Evolutionary conservation across 2,888 invertebrate genomes (phyloP).

Genomic region (Drosophila kokeensis): DNA sequence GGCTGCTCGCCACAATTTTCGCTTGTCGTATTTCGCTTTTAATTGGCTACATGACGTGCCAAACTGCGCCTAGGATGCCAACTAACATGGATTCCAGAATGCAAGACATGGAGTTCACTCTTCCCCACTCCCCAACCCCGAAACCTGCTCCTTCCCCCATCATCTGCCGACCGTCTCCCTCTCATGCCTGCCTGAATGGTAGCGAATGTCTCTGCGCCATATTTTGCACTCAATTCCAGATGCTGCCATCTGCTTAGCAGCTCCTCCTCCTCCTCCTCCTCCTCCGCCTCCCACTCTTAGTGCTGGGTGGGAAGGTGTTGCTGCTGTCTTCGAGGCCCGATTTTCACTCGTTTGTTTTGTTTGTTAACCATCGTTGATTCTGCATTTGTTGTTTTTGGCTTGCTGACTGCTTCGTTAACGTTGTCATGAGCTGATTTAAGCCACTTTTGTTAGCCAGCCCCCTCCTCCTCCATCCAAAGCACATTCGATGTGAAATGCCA

Average conservation of each 20-base stretch:
- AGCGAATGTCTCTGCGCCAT: constrained; percentile 57
- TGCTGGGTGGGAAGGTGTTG: constrained; percentile 45
- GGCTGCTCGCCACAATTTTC: constrained; percentile 61
- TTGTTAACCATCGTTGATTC: constrained; percentile 53
- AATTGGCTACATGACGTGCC: constrained; percentile 81
- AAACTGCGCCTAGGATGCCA: constrained; percentile 70
- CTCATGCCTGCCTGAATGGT: neutral
- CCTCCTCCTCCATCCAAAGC: neutral
- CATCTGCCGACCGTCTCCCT: neutral
- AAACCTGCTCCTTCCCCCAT: too few species aligned
- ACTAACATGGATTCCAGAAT: constrained; percentile 74
- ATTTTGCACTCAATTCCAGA: constrained; percentile 78
- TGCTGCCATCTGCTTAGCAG: constrained; percentile 36
- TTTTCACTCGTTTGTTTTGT: constrained; percentile 65
- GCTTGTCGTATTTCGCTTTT: constrained; percentile 79
- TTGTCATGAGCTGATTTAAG: constrained; percentile 78
- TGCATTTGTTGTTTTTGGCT: constrained; percentile 20
- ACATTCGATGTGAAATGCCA: constrained; percentile 8
- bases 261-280: constrained; percentile 22
- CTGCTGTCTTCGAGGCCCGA: constrained; percentile 36
- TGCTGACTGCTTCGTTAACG: constrained; percentile 79
- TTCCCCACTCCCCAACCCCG: neutral
- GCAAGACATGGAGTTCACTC: constrained; percentile 48
- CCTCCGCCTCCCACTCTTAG: constrained; percentile 3
- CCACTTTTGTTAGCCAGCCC: constrained; percentile 61